Evolutionary conservation across 2,113 vertebrate species (phyloP).

Genomic region (Strix uralensis): DNA sequence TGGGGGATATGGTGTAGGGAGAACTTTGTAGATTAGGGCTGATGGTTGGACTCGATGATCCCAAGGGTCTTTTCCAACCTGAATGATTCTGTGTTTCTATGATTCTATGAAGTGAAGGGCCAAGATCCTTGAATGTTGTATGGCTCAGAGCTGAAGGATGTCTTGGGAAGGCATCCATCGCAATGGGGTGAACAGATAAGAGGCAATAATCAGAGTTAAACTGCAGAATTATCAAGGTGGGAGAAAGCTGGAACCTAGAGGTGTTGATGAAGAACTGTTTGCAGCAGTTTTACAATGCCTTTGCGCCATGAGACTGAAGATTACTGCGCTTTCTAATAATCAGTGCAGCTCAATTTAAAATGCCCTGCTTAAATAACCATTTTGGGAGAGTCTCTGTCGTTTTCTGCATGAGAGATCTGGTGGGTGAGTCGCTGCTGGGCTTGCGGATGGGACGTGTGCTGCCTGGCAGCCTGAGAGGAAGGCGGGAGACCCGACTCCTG

Average conservation of each 20-base stretch:
- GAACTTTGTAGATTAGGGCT: too few species aligned
- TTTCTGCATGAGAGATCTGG: not conserved
- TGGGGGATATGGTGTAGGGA: too few species aligned
- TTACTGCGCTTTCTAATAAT: not conserved
- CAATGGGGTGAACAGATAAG: not conserved
- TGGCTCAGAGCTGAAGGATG: not conserved
- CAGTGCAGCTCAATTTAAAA: conserved; percentile 4
- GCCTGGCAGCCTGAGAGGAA: not conserved
- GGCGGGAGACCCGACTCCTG: fast-evolving
- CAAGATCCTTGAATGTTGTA: not conserved
- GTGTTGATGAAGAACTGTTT: not conserved
- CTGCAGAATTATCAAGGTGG: not conserved
- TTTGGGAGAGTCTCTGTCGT: not conserved
- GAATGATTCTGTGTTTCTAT: too few species aligned
- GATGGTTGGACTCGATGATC: too few species aligned
- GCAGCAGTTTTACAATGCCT: not conserved
- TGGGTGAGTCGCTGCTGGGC: not conserved
- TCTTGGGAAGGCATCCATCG: not conserved
- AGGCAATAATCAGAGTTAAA: not conserved
- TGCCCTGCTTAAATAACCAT: not conserved
- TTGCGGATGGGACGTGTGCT: not conserved
- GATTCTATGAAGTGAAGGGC: not conserved
- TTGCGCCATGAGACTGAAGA: not conserved
- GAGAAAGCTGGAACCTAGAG: not conserved
- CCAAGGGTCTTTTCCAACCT: too few species aligned